Conservation (phyloP, 1,140 invertebrate species). For the Chelonus insularis region DNA sequence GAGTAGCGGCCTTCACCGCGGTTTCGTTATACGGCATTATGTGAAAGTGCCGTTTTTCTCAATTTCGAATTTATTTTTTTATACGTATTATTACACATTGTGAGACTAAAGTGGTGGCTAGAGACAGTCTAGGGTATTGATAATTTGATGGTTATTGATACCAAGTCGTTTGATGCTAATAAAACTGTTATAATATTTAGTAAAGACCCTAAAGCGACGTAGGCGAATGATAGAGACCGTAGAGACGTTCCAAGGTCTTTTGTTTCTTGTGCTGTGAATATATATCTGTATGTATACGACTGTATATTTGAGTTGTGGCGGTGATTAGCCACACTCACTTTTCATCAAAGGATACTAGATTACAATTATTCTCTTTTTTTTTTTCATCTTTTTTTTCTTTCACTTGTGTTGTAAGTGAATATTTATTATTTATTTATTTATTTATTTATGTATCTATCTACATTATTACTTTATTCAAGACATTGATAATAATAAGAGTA, state of each 20-base stretch:
- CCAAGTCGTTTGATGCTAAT: too few species aligned
- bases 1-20: slow-evolving; percentile 57
- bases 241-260: slow-evolving; percentile 17
- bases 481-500: too few species aligned
- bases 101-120: not conserved
- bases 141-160: too few species aligned
- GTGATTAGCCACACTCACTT: slow-evolving; percentile 23
- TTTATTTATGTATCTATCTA: too few species aligned
- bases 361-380: slow-evolving; percentile 5
- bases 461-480: too few species aligned
- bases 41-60: slow-evolving; percentile 33
- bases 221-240: too few species aligned
- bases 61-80: slow-evolving; percentile 2
- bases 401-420: not conserved
- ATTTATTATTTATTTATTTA: too few species aligned
- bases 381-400: not conserved
- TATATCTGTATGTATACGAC: not conserved
- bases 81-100: not conserved
- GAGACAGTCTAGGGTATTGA: too few species aligned
- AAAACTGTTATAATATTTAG: too few species aligned
- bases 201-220: too few species aligned
- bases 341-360: slow-evolving; percentile 21
- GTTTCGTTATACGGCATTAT: slow-evolving; percentile 26
- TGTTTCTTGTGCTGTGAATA: slow-evolving; percentile 8
- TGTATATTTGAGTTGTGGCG: slow-evolving; percentile 1